Evolutionary conservation across 2,888 invertebrate genomes (phyloP), one percentile per base, ranked within the genome.

Genomic region (Tinea pellionella): DNA sequence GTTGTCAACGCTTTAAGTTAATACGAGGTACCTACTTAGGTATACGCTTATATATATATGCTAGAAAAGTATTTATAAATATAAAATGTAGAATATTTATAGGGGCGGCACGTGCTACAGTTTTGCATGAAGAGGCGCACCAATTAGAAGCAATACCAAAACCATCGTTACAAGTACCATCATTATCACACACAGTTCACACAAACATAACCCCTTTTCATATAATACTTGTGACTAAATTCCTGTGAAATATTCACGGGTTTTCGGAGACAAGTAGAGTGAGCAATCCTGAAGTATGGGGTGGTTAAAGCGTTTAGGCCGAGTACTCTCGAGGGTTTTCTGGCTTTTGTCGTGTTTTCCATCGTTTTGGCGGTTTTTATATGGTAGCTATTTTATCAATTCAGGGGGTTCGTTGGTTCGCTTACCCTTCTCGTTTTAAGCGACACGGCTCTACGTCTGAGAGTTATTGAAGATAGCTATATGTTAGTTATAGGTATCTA

Each of bases 251-350:
- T 71, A 71, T 76, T 80, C 70, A 78, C 74, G 78, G 77, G 78
- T 78, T 84, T 86, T 83, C 78, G 86, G 85, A 87, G 86, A 87
- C 78, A 84, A 86, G 86, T 86, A 79, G 83, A 84, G 83, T 86
- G 86, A 86, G 86, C 85, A 87, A 72, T 80, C 85, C 79, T 82
- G 76, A 69, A 82, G 80, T 72, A 77, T 77, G 77, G 84, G 84
- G 82, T 77, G 79, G 86, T 83, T 87, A 85, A 86, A 87, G 81
- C 87, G 86, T 86, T 87, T 87, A 87, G 79, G 79, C 74, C 63
- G 80, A 86, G 86, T 77, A 83, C 66, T 63, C 73, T 82, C 65
- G 74, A 86, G 86, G 75, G 74, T 73, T 67, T 73, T 69, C 73
- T 74, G 81, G 81, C 85, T 84, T 86, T 86, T 86, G 79, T 85